A percentile compares a stretch with the other conserved stretches of the same genome.
Conservation (phyloP, 2,888 invertebrate genomes). For the Hydropsyche betteni region DNA sequence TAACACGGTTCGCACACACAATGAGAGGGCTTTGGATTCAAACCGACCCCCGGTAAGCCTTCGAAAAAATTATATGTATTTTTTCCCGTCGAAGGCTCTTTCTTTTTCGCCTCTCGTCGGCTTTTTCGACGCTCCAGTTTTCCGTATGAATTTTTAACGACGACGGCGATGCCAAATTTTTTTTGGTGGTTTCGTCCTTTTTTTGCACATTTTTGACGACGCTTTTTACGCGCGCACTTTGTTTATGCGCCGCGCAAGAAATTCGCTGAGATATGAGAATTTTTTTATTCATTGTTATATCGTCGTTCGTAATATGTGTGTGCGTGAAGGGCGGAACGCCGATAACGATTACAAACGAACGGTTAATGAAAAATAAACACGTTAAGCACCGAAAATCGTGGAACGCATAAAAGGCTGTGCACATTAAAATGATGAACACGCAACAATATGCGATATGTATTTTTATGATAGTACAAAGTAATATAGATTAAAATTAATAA, state of each 20-base stretch:
- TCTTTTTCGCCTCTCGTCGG: conserved; percentile 13
- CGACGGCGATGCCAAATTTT: conserved; percentile 15
- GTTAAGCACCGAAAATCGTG: background rate
- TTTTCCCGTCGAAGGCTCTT: background rate
- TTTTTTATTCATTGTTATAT: conserved; percentile 10
- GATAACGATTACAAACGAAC: too few relatives aligned
- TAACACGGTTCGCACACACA: conserved; percentile 21
- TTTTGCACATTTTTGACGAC: conserved; percentile 12
- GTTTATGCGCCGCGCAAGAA: conserved; percentile 28
- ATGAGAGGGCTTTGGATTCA: conserved; percentile 35
- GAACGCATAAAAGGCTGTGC: too few relatives aligned
- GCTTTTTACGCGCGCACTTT: conserved; percentile 23
- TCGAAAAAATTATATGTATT: conserved; percentile 1
- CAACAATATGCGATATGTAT: too few relatives aligned
- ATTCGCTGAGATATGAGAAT: conserved; percentile 7
- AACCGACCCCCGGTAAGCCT: conserved; percentile 18
- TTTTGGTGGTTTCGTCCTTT: background rate
- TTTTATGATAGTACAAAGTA: too few relatives aligned
- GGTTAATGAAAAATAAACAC: conserved; percentile 15
- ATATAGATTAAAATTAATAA: too few relatives aligned
- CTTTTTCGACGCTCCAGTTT: conserved; percentile 3
- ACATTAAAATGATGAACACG: too few relatives aligned
- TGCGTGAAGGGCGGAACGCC: background rate
- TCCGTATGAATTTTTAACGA: conserved; percentile 38
- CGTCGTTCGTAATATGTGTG: conserved; percentile 15